Conservation (phyloP, 1,140 invertebrate genomes). For the Bombus confusus region DNA sequence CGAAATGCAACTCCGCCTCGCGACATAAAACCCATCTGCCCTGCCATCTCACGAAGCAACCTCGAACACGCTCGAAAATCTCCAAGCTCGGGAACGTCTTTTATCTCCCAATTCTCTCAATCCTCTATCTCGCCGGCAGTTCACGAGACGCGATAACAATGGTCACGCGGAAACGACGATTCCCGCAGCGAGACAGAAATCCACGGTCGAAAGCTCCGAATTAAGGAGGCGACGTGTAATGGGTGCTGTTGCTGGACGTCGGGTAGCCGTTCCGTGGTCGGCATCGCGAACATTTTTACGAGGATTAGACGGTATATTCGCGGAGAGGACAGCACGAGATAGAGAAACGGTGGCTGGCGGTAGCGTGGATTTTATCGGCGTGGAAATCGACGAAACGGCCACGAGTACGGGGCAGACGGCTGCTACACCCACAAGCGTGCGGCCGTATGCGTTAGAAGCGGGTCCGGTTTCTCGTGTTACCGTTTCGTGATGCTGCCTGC, state of each 20-base stretch:
- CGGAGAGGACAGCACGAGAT: neutral
- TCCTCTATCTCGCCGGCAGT: neutral
- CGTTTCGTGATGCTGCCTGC: constrained; percentile 63
- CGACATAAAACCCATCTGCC: too few species aligned
- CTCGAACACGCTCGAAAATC: neutral
- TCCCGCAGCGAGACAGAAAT: neutral
- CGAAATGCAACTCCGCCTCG: too few species aligned
- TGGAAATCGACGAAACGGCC: constrained; percentile 53
- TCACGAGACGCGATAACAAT: neutral
- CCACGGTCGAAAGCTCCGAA: neutral
- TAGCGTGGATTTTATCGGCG: constrained; percentile 51
- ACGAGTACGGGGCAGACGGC: constrained; percentile 29
- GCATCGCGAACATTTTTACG: constrained; percentile 46
- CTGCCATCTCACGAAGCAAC: too few species aligned
- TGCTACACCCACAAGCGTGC: constrained; percentile 39
- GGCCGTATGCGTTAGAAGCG: constrained; percentile 39
- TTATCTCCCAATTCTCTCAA: neutral
- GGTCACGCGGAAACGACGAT: neutral
- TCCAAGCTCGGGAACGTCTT: neutral
- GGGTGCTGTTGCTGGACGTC: neutral
- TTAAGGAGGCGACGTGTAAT: constrained; percentile 10
- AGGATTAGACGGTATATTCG: constrained; percentile 37
- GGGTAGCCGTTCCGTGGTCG: neutral
- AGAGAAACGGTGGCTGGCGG: constrained; percentile 27
- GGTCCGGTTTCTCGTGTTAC: constrained; percentile 70